These are phyloP conservation scores for Hipparchia sbordonii DNA, from an alignment of 2,888 invertebrate species.

Conservation along the genomic window DNA sequence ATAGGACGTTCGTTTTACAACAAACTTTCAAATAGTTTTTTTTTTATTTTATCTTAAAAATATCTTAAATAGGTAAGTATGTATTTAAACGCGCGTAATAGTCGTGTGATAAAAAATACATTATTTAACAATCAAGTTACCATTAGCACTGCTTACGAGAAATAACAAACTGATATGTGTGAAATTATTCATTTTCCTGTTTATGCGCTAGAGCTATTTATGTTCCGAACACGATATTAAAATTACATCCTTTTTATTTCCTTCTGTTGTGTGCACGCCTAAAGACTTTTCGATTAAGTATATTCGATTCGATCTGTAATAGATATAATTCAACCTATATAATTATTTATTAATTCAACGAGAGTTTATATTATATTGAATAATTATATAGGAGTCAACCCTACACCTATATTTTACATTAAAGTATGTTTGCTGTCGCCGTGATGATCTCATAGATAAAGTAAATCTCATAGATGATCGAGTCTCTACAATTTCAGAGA, in stretches of 20 bases:
- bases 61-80: not conserved
- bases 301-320: no score
- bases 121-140: conserved; percentile 38
- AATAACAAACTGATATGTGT: conserved; percentile 32
- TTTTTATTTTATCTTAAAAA: conserved; percentile 10
- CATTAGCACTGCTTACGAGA: conserved; percentile 35
- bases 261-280: conserved; percentile 16
- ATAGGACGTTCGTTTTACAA: not conserved
- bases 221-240: conserved; percentile 32
- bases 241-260: conserved; percentile 23
- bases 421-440: not conserved
- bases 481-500: no score
- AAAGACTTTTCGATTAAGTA: not conserved
- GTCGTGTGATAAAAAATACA: conserved; percentile 30
- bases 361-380: no score
- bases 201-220: conserved; percentile 18
- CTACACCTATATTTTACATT: not conserved
- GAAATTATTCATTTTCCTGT: conserved; percentile 40
- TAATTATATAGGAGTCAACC: not conserved
- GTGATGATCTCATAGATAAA: not conserved
- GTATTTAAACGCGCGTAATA: conserved; percentile 16
- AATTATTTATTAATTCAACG: no score
- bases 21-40: not conserved
- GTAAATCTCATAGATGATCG: not conserved
- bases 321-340: no score